These are phyloP conservation scores for Drosophila funebris DNA, from an alignment of 1,140 invertebrate species.

Conservation along the genomic window DNA sequence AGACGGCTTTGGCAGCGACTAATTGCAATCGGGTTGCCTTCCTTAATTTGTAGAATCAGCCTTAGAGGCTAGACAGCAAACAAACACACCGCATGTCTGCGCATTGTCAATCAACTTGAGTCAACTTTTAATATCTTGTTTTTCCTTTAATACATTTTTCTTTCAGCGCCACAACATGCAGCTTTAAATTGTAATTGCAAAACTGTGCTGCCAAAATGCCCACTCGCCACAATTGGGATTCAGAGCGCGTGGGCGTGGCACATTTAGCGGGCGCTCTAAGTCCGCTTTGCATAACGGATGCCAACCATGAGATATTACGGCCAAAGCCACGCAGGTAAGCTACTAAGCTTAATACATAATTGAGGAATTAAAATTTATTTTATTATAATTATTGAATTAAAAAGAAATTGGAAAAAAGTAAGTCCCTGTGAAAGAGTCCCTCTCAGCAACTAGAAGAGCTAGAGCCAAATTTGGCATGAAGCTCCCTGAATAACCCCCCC, in stretches of 20 bases:
- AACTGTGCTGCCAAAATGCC: conserved; percentile 51
- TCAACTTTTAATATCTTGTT: conserved; percentile 14
- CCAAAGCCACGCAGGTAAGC: conserved; percentile 93
- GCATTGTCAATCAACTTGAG: conserved; percentile 9
- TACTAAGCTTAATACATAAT: not conserved
- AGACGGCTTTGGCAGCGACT: conserved; percentile 62
- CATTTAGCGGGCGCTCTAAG: conserved; percentile 87
- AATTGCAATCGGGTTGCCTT: conserved; percentile 60
- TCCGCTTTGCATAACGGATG: conserved; percentile 88
- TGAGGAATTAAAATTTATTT: too few relatives aligned
- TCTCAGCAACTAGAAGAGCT: too few relatives aligned
- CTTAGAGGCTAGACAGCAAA: conserved; percentile 32
- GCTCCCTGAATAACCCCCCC: too few relatives aligned
- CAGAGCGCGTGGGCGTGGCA: conserved; percentile 84
- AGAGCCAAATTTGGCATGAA: too few relatives aligned
- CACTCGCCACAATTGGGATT: conserved; percentile 74
- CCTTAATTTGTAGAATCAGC: conserved; percentile 45
- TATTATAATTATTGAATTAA: too few relatives aligned
- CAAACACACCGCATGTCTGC: conserved; percentile 10
- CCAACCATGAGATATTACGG: conserved; percentile 92
- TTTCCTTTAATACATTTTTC: not conserved
- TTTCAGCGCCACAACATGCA: conserved; percentile 36
- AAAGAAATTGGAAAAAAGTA: too few relatives aligned
- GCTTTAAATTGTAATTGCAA: not conserved
- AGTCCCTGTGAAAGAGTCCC: too few relatives aligned